Evolutionary conservation across 2,888 invertebrate species (phyloP).

Genomic region (Mythimna ferrago): DNA sequence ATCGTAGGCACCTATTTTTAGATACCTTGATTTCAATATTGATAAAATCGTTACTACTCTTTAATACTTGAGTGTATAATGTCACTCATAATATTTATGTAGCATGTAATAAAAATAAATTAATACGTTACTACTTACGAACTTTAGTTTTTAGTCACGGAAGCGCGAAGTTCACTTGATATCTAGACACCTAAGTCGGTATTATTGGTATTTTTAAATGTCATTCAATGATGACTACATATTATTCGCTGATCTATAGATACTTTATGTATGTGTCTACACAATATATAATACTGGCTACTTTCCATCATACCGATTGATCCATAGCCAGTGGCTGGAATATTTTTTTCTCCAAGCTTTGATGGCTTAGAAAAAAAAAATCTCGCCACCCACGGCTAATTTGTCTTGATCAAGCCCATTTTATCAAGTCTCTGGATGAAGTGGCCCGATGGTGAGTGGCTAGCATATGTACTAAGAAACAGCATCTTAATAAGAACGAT

Average conservation of each 20-base stretch:
- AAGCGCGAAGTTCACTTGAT: constrained; percentile 2
- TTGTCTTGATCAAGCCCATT: no score
- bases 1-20: no score
- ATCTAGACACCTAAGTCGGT: neutral
- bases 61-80: neutral
- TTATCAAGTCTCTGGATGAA: no score
- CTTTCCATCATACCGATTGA: no score
- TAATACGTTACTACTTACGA: constrained; percentile 4
- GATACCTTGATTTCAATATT: constrained; percentile 1
- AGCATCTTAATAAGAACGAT: no score
- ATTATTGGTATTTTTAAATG: constrained; percentile 1
- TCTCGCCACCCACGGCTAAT: no score
- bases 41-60: neutral
- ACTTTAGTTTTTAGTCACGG: constrained; percentile 7
- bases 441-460: no score
- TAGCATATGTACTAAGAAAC: no score
- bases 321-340: no score
- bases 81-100: constrained; percentile 4
- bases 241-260: neutral
- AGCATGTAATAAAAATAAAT: neutral
- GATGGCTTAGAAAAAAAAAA: no score
- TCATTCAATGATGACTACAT: neutral
- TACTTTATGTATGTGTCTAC: neutral
- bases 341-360: no score
- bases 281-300: neutral